These are phyloP conservation scores for Willowsia nigromaculata DNA, from an alignment of 2,888 invertebrate species.

Conservation along the genomic window DNA sequence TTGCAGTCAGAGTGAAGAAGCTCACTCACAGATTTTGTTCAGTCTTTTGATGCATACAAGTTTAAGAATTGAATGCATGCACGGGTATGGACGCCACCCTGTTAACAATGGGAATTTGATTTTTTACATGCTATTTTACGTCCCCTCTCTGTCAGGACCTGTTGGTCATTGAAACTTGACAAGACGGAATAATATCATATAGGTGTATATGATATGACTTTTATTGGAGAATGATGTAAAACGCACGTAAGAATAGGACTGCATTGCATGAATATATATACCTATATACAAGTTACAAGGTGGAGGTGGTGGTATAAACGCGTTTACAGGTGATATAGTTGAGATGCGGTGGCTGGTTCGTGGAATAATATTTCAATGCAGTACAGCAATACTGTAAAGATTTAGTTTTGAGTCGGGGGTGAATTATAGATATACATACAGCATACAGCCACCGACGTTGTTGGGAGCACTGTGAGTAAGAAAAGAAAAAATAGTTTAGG, in stretches of 20 bases:
- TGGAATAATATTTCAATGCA: not conserved
- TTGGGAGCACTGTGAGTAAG: not conserved
- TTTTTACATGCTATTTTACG: too few relatives aligned
- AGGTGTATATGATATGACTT: not conserved
- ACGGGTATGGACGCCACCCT: not conserved
- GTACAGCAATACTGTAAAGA: not conserved
- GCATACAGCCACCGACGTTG: not conserved
- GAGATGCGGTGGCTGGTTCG: conserved; percentile 18
- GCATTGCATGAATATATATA: not conserved
- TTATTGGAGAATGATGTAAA: not conserved
- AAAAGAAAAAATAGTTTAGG: not conserved
- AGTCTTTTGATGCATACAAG: not conserved
- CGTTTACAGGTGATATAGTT: conserved; percentile 39
- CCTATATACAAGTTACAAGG: not conserved
- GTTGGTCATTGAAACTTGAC: conserved; percentile 56
- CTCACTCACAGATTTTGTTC: not conserved
- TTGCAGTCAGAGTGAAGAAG: conserved; percentile 40
- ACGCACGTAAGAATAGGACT: not conserved
- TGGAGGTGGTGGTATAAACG: conserved; percentile 11
- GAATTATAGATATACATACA: not conserved
- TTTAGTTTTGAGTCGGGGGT: conserved; percentile 9
- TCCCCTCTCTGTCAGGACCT: conserved; percentile 7
- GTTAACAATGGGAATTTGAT: conserved; percentile 7
- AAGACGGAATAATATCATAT: conserved; percentile 39
- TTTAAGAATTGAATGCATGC: not conserved